Base-by-base conservation (phyloP, 1,140 invertebrate genomes). In the Drosophila oshimai region DNA sequence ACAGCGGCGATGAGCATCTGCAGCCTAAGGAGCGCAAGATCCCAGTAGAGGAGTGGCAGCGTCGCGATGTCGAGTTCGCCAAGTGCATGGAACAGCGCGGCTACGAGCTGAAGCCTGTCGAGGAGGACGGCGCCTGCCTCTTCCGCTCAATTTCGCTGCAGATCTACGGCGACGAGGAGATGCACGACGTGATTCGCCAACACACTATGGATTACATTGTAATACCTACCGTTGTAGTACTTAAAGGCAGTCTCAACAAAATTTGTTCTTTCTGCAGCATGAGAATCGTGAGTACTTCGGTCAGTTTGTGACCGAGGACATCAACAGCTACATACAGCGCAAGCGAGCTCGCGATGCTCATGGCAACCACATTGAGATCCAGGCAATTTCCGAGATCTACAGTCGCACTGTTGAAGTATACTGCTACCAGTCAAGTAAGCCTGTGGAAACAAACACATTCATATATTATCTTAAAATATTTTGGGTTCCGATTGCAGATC, bases 121-220 rank as follows among this genome's bases (percentile, higher is more conserved):
- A 94, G 53, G 96, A 98, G 91, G 97, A 98, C 92, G 97, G 97
- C n/a, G 97, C 97, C 18, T 98, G 97, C 90, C 91, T 98, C 6
- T 98, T 98, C 91, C 92, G 97, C 78, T 96, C 97, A 13, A 96
- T 98, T 41, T 97, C 97, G 64, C 96, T 98, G 92, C 97, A 98
- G 92, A 95, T 98, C 26, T 98, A 96, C 91, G 97, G 97, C 4
- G 97, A 98, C 91, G 96, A 98, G 92, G 97, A 97, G 81, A 97
- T 98, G 96, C 97, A 98, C 91, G 92, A 93, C 53, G 93, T 95
- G 57, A 96, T 98, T 13, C 93, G 97, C 29, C 95, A 96, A 81
- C 94, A 97, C 74, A 98, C 97, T 90, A 97, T 98, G 94, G 97
- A 98, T 92, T 98, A 98, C 81, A 96, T 98, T 92, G 96, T 97